These are phyloP conservation scores for Struthidea cinerea DNA, from an alignment of 2,113 vertebrate genomes.

Conservation along the genomic window DNA sequence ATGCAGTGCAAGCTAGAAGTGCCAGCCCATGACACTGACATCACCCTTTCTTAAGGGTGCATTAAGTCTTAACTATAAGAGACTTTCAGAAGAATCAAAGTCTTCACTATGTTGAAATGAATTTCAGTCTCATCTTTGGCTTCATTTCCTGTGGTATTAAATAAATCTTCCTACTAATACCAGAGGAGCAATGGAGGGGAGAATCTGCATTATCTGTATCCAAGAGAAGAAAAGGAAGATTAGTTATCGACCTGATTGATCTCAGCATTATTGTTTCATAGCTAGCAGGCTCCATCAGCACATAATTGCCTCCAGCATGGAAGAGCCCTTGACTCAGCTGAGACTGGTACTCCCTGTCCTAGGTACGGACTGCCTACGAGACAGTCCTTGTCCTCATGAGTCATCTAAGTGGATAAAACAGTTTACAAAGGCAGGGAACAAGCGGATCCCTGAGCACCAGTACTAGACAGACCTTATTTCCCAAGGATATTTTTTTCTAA, in stretches of 20 bases:
- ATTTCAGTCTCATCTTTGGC: background rate
- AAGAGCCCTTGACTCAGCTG: constrained; percentile 15
- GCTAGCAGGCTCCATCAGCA: background rate
- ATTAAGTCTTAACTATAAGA: background rate
- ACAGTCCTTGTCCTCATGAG: background rate
- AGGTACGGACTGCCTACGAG: background rate
- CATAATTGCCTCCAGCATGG: background rate
- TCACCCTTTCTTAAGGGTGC: background rate
- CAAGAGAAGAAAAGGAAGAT: background rate
- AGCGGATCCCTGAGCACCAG: background rate
- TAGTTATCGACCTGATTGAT: background rate
- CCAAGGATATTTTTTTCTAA: background rate
- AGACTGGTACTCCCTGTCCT: background rate
- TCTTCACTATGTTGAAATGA: background rate
- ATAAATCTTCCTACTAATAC: background rate
- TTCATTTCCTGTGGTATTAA: background rate
- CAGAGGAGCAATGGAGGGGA: background rate
- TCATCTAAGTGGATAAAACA: background rate
- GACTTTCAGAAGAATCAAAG: background rate
- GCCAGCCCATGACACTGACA: background rate
- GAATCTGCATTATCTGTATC: background rate
- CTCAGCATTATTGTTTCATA: background rate
- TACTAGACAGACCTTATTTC: background rate
- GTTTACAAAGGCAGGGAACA: background rate
- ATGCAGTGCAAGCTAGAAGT: background rate